phyloP scores from a whole-genome alignment of 2,113 vertebrate species.

The Alosa alosa region DNA sequence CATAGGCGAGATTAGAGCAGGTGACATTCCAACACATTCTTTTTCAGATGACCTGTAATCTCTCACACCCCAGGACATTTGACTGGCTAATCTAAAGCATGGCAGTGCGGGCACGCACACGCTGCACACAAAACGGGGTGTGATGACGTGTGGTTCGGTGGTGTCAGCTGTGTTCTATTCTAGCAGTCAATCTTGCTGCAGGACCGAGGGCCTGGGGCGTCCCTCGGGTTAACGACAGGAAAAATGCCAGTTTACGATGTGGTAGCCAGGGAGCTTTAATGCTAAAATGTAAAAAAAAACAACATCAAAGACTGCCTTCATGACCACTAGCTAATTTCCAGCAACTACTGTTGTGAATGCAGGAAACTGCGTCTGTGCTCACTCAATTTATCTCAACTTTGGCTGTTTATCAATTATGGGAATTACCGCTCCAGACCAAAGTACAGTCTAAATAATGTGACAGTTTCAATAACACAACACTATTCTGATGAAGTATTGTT shows the following conservation, averaged over 20 bases:
- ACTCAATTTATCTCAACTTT: not conserved
- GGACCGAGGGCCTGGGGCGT: not conserved
- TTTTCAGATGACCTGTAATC: not conserved
- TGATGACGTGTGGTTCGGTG: not conserved
- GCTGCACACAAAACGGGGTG: not conserved
- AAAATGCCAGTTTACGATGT: slow-evolving; percentile 22
- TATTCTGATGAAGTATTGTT: not conserved
- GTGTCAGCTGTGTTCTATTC: slow-evolving; percentile 17
- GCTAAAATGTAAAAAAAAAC: not conserved
- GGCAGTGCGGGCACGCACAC: not conserved
- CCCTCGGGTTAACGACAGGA: slow-evolving; percentile 22
- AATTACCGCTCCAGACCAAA: not conserved
- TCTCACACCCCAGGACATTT: slow-evolving; percentile 1
- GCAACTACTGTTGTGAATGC: not conserved
- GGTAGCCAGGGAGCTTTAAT: slow-evolving; percentile 18
- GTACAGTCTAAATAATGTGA: not conserved
- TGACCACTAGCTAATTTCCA: not conserved
- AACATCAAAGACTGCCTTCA: slow-evolving; percentile 36
- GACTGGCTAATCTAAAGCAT: not conserved
- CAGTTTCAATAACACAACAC: not conserved
- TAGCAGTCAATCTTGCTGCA: not conserved
- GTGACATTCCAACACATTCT: slow-evolving; percentile 3
- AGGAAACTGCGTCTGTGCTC: not conserved
- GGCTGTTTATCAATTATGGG: not conserved
- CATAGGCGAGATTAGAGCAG: not conserved